Base-by-base conservation (phyloP, 2,797 vertebrate species). In the Melanotaenia pygmaea region DNA sequence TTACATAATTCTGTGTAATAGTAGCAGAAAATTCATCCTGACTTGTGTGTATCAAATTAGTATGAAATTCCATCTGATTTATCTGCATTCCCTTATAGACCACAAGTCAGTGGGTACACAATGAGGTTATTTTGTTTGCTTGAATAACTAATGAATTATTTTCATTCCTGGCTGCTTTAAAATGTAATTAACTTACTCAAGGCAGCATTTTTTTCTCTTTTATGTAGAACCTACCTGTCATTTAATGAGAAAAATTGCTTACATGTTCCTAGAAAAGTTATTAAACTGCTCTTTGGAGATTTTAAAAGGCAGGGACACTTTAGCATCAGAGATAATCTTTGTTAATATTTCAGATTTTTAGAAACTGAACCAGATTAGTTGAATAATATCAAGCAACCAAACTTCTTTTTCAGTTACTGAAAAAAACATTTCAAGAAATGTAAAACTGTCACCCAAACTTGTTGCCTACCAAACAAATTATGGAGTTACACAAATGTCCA, bases 71-170 rank as follows among this genome's bases (percentile, higher is more conserved):
- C 57, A 24, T 40, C 50, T 8, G 18, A 59, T 56, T 68, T n/a
- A 65, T 80, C 65, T 83, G 34, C 59, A 58, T 76, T 63, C 61
- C 67, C 74, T 60, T 26, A 28, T n/a, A 70, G 67, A 72, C 61
- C 56, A 51, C 67, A 80, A 26, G 70, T 64, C 51, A 4, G 20
- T 57, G 56, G 70, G 59, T 64, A 74, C 47, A 47, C 59, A 77
- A 67, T 34, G 28, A 70, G 64, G 70, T 53, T 85, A 68, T 85
- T 89, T 83, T 91, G 86, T 83, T 85, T 87, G 77, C 75, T 80
- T 90, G 75, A 91, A 86, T 91, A 79, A 82, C 58, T 85, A 67
- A 86, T 86, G 59, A 65, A 73, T 83, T 73, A 84, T 88, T 88
- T 58, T 22, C 6, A 85, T 87, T 77, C 76, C 67, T 79, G 53